These are phyloP conservation scores for Venusia cambrica DNA, from an alignment of 2,888 invertebrate genomes.

Conservation along the genomic window DNA sequence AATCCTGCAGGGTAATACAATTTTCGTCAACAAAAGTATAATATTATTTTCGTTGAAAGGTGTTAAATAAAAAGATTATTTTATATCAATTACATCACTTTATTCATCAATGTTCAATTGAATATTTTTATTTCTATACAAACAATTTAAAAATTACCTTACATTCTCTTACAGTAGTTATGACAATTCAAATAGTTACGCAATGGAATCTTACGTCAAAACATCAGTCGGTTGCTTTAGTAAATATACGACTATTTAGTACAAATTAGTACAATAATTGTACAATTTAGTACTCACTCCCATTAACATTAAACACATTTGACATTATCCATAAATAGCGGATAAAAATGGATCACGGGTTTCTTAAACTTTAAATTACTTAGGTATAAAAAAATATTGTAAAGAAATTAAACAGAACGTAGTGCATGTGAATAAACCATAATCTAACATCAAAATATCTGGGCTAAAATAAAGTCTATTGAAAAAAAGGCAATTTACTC, in stretches of 20 bases:
- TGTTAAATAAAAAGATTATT: constrained; percentile 26
- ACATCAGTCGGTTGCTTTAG: constrained; percentile 35
- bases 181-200: constrained; percentile 42
- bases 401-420: too few species aligned
- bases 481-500: too few species aligned
- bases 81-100: constrained; percentile 65
- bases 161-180: constrained; percentile 34
- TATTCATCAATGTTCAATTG: constrained; percentile 72
- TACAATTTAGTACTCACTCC: constrained; percentile 11
- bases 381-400: constrained; percentile 9
- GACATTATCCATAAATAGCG: constrained; percentile 8
- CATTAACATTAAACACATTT: constrained; percentile 14
- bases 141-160: constrained; percentile 65
- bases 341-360: constrained; percentile 1
- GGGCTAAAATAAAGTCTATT: too few species aligned
- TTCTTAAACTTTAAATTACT: constrained; percentile 18
- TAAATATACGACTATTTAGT: constrained; percentile 28
- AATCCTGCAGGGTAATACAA: too few species aligned
- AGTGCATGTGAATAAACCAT: too few species aligned
- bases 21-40: too few species aligned
- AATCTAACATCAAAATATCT: too few species aligned
- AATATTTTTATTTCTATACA: constrained; percentile 77
- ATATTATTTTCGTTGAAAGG: background rate
- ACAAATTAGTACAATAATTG: constrained; percentile 22
- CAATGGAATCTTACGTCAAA: constrained; percentile 38